Base-by-base conservation (phyloP, 2,888 invertebrate genomes). In the Leptopterna dolabrata region DNA sequence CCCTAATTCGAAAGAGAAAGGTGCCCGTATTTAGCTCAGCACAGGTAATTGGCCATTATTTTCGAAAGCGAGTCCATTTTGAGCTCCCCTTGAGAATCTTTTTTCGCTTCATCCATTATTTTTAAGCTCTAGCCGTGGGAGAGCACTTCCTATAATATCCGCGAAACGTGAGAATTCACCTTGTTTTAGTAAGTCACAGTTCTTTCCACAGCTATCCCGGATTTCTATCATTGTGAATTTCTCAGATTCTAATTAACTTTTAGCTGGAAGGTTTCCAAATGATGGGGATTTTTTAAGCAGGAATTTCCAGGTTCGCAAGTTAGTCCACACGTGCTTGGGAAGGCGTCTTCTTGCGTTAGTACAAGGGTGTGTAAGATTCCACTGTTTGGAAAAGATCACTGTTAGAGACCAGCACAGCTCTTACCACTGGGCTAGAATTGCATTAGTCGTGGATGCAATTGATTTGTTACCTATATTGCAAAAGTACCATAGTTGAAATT, bases 151-250 rank as follows among this genome's bases (percentile, higher is more conserved):
- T 63, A 63, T 63, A 63, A 63, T 51, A 51, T 63, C 63, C 24
- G 24, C 63, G 24, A 63, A 63, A 63, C 63, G 63, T 63, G 63
- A 27, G 63, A 63, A 63, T 24, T 24, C 24, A 27, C 63, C 24
- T 63, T 63, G 63, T 63, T 63, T 63, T 63, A 63, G 27, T 63
- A 63, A 63, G 63, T 63, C 63, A 63, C 63, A 24, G 63, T 63
- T 63, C 63, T 24, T 63, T 63, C 63, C 63, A 63, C 63, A 24
- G 27, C 63, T 63, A 27, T 63, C 63, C 63, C 24, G 63, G 63
- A 63, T 63, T 63, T 63, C 63, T 63, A 63, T 63, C 63, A 24
- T 24, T 24, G 63, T 63, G 24, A 27, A 13, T 63, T 63, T 63
- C 63, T 63, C 63, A 63, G 63, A 24, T 63, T 63, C n/a, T 24